These are phyloP conservation scores for Drosophila formosana DNA, from an alignment of 2,888 invertebrate species.

Conservation along the genomic window DNA sequence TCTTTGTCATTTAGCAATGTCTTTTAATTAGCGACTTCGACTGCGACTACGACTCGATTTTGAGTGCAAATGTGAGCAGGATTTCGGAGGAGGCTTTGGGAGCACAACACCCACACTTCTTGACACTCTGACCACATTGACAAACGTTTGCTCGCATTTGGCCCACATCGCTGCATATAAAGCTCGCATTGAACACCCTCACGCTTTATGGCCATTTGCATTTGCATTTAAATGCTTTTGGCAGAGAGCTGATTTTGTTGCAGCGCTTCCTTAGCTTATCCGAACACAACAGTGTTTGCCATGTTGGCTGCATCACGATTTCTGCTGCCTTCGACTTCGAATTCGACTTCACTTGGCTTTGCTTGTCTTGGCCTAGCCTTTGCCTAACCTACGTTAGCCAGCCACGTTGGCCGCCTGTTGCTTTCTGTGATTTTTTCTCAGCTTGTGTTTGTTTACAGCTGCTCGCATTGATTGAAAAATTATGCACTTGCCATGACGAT, in stretches of 20 bases:
- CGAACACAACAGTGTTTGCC: constrained; percentile 33
- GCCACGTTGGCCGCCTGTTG: constrained; percentile 50
- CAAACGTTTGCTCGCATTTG: constrained; percentile 75
- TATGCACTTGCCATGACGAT: constrained; percentile 79
- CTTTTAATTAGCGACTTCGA: constrained; percentile 70
- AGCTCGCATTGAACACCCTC: constrained; percentile 79
- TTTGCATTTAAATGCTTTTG: constrained; percentile 79
- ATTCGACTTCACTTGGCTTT: constrained; percentile 14
- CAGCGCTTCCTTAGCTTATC: constrained; percentile 52
- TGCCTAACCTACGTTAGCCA: constrained; percentile 4
- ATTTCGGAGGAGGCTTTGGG: constrained; percentile 42
- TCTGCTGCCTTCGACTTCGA: constrained; percentile 35
- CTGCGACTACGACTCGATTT: background rate
- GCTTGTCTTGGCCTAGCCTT: constrained; percentile 12
- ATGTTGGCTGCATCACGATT: constrained; percentile 56
- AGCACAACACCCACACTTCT: constrained; percentile 61
- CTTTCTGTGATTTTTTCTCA: constrained; percentile 27
- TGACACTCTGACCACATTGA: constrained; percentile 71
- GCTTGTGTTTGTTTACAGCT: constrained; percentile 78
- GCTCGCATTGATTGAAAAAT: constrained; percentile 80
- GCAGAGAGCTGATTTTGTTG: constrained; percentile 43
- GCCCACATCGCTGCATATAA: constrained; percentile 79
- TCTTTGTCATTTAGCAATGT: constrained; percentile 79
- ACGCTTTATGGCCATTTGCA: constrained; percentile 78
- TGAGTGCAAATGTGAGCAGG: constrained; percentile 15